These are phyloP conservation scores for Thecophora atra DNA, from an alignment of 2,888 invertebrate species.

Conservation along the genomic window DNA sequence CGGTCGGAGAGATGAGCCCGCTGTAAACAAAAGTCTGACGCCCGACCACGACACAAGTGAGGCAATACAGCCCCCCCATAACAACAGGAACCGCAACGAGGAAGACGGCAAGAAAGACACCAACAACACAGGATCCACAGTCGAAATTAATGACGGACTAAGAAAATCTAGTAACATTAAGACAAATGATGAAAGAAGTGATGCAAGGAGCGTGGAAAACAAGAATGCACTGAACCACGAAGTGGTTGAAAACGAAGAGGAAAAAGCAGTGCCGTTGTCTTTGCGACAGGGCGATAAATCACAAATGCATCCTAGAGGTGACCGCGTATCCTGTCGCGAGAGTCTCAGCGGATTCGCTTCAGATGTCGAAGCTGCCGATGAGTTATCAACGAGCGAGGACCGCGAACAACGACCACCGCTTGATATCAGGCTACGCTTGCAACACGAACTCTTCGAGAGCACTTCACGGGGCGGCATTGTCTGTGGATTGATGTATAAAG, in stretches of 20 bases:
- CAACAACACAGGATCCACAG: constrained; percentile 14
- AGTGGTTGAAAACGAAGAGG: neutral
- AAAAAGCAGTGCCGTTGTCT: neutral
- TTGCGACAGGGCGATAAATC: constrained; percentile 22
- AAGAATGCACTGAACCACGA: constrained; percentile 14
- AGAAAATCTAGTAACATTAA: constrained; percentile 41
- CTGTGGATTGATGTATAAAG: constrained; percentile 56
- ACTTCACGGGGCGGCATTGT: constrained; percentile 47
- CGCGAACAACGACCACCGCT: constrained; percentile 26
- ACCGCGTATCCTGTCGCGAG: constrained; percentile 44
- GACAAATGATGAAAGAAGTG: constrained; percentile 39
- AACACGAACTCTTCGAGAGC: constrained; percentile 56
- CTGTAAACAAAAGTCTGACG: neutral
- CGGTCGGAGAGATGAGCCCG: constrained; percentile 10
- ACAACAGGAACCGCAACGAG: constrained; percentile 24
- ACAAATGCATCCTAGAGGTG: neutral
- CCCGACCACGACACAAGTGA: neutral
- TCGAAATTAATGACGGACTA: constrained; percentile 37
- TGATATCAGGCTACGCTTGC: constrained; percentile 51
- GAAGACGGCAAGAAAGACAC: constrained; percentile 36
- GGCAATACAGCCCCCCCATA: constrained; percentile 4
- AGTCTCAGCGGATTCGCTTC: constrained; percentile 50
- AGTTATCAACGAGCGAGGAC: constrained; percentile 28
- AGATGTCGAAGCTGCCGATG: constrained; percentile 47
- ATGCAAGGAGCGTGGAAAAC: constrained; percentile 33